Conservation (phyloP, 2,888 invertebrate genomes). For the Cloeon dipterum region DNA sequence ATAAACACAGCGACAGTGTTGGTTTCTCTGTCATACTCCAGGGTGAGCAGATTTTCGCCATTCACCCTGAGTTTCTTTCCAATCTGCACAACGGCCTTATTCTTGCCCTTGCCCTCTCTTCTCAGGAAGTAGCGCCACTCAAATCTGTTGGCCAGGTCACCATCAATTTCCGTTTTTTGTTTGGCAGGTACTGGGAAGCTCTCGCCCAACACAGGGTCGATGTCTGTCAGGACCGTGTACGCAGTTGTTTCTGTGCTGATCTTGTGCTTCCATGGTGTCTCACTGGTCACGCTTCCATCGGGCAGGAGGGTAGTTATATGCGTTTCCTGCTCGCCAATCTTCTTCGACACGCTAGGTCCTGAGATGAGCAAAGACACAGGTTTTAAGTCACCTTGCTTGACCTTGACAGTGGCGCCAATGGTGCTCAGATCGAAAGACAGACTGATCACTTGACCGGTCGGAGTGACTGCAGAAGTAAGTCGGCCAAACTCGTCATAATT, state of each 20-base stretch:
- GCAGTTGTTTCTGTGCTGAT: slow-evolving; percentile 79
- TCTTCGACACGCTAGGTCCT: slow-evolving; percentile 62
- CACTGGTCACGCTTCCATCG: slow-evolving; percentile 60
- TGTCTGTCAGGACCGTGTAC: slow-evolving; percentile 71
- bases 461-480: slow-evolving; percentile 73
- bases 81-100: slow-evolving; percentile 55
- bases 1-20: slow-evolving; percentile 70
- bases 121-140: slow-evolving; percentile 89
- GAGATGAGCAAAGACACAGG: slow-evolving; percentile 71
- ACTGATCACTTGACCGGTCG: slow-evolving; percentile 82
- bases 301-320: slow-evolving; percentile 54
- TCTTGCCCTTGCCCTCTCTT: slow-evolving; percentile 34
- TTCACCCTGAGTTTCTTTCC: slow-evolving; percentile 71
- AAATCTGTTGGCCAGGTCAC: slow-evolving; percentile 75
- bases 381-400: slow-evolving; percentile 59
- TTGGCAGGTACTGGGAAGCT: slow-evolving; percentile 81
- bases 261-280: slow-evolving; percentile 69
- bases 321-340: slow-evolving; percentile 44
- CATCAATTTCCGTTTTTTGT: slow-evolving; percentile 71
- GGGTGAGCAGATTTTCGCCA: slow-evolving; percentile 69
- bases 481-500: slow-evolving; percentile 90
- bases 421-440: slow-evolving; percentile 72
- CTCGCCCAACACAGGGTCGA: slow-evolving; percentile 68
- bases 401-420: slow-evolving; percentile 71
- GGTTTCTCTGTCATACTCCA: slow-evolving; percentile 76